Conservation (phyloP, 2,113 vertebrate genomes). For the Marmota monax region DNA sequence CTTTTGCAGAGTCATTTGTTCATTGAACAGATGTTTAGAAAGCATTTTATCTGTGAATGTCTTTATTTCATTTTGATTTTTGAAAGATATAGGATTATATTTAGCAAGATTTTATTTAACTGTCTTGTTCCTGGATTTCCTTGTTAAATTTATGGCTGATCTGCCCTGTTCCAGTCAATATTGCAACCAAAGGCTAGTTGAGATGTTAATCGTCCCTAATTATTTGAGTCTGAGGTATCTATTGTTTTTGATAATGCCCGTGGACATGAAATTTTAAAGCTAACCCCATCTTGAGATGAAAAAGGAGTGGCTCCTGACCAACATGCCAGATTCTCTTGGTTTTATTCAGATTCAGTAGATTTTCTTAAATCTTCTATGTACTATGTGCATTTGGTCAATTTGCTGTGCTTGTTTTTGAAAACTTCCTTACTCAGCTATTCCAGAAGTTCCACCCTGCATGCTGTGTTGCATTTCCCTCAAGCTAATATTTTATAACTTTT, state of each 20-base stretch:
- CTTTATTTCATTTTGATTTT: slow-evolving; percentile 43
- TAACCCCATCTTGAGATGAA: background rate
- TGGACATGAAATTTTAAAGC: background rate
- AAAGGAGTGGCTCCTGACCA: background rate
- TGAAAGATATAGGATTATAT: background rate
- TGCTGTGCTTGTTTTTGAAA: slow-evolving; percentile 15
- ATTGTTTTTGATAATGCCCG: background rate
- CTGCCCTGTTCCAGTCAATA: background rate
- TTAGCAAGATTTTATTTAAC: background rate
- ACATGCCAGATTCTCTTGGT: background rate
- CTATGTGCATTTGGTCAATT: background rate
- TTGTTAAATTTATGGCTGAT: background rate
- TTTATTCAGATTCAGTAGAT: background rate
- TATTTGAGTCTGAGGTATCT: background rate
- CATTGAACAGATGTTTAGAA: background rate
- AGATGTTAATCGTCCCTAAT: background rate
- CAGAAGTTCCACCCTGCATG: background rate
- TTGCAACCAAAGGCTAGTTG: background rate
- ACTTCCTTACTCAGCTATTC: background rate
- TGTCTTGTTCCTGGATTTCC: background rate
- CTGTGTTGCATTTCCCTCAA: background rate
- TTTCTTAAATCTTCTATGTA: slow-evolving; percentile 3
- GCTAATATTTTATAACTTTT: background rate
- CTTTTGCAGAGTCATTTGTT: slow-evolving; percentile 9
- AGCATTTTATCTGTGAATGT: background rate